phyloP scores from a whole-genome alignment of 2,113 vertebrate species.

The Heliornis fulica region DNA sequence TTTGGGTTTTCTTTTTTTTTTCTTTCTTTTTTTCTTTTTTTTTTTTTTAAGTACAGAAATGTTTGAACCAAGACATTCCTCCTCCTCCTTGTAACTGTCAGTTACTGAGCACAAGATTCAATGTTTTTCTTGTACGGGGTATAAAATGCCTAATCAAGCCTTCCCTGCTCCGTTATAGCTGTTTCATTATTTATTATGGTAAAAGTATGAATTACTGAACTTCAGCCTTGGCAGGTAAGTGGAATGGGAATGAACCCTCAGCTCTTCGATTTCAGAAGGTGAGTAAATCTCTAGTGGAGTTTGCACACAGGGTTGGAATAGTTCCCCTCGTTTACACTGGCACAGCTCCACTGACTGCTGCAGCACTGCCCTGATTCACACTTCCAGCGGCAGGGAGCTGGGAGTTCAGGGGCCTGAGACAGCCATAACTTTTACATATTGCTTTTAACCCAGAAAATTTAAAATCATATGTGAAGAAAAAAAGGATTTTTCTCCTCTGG shows the following conservation, averaged over 20 bases:
- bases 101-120: background rate
- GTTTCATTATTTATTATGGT: slow-evolving; percentile 36
- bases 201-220: slow-evolving; percentile 35
- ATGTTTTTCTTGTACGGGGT: slow-evolving; percentile 31
- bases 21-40: background rate
- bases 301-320: slow-evolving; percentile 41
- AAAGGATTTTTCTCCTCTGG: background rate
- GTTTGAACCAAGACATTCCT: background rate
- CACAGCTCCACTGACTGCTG: background rate
- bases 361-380: background rate
- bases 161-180: slow-evolving; percentile 1
- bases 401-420: background rate
- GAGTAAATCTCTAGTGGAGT: slow-evolving; percentile 41
- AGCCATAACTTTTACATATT: background rate
- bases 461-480: background rate
- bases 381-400: background rate
- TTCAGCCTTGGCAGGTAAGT: slow-evolving; percentile 33
- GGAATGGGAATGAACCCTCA: slow-evolving; percentile 37
- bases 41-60: background rate
- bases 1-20: background rate
- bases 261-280: slow-evolving; percentile 32
- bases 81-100: background rate
- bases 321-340: slow-evolving; percentile 34
- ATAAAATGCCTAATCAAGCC: slow-evolving; percentile 43
- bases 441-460: background rate